Conservation (phyloP, 2,888 invertebrate species). For the Caradrina clavipalpis region DNA sequence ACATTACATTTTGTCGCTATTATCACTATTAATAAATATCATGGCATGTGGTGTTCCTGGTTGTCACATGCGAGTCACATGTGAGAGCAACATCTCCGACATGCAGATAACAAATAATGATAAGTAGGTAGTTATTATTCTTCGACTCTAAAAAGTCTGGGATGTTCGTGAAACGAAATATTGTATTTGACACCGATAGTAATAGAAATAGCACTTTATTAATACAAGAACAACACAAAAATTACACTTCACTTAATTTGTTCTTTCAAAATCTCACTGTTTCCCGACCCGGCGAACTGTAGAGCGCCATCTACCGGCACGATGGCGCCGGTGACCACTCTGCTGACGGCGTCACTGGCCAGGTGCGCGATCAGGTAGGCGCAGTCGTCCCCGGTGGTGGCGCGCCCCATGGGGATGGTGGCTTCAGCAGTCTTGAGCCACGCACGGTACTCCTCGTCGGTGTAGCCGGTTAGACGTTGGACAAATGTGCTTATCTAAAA, state of each 20-base stretch:
- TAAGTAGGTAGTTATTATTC: too few species aligned
- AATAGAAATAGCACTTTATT: neutral
- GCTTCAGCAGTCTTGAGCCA: constrained; percentile 56
- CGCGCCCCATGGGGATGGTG: constrained; percentile 59
- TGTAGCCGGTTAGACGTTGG: constrained; percentile 84
- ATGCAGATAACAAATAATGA: neutral
- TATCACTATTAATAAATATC: neutral
- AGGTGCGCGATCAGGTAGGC: constrained; percentile 95
- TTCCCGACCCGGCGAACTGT: constrained; percentile 53
- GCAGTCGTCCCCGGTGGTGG: constrained; percentile 91
- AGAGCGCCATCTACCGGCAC: constrained; percentile 90
- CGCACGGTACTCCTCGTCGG: constrained; percentile 85
- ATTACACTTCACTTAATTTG: constrained; percentile 30
- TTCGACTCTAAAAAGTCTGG: too few species aligned
- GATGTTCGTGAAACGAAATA: too few species aligned
- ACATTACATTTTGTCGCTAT: neutral
- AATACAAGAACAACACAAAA: neutral
- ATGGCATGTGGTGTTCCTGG: neutral
- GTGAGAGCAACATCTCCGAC: neutral
- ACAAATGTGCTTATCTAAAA: constrained; percentile 19
- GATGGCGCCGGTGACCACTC: constrained; percentile 90
- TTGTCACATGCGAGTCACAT: neutral
- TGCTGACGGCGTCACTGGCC: constrained; percentile 91
- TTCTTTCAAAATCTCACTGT: constrained; percentile 41
- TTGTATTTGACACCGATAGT: too few species aligned